Conservation (phyloP, 1,140 invertebrate species). For the Helicorthomorpha holstii region DNA sequence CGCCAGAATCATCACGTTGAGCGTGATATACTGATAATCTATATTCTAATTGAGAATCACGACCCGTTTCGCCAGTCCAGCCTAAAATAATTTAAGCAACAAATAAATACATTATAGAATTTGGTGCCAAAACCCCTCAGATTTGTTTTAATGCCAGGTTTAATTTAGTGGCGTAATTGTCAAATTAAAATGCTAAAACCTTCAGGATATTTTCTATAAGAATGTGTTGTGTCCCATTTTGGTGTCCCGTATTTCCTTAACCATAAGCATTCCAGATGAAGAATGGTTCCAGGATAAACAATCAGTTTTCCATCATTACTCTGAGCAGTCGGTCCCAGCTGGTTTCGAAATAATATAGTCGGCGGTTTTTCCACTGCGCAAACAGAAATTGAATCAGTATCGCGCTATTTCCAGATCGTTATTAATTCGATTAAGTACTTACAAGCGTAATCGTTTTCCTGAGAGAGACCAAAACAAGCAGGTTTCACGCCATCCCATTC, state of each 20-base stretch:
- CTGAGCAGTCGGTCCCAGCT: conserved; percentile 63
- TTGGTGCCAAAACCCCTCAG: neutral
- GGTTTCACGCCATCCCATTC: conserved; percentile 61
- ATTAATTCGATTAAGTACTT: conserved; percentile 20
- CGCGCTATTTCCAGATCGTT: neutral
- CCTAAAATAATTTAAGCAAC: conserved; percentile 16
- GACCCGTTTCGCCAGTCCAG: conserved; percentile 59
- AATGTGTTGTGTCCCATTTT: conserved; percentile 57
- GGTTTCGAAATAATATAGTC: conserved; percentile 62
- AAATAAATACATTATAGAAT: neutral
- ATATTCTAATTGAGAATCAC: conserved; percentile 61
- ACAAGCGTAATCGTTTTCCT: conserved; percentile 69
- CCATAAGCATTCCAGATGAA: conserved; percentile 76
- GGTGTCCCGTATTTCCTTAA: conserved; percentile 63
- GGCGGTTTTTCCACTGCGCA: conserved; percentile 60
- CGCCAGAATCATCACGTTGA: conserved; percentile 55
- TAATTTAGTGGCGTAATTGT: neutral
- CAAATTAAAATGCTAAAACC: conserved; percentile 19
- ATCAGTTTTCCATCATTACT: conserved; percentile 67
- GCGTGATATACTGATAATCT: conserved; percentile 61
- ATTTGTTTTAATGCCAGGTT: neutral
- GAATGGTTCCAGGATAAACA: conserved; percentile 61
- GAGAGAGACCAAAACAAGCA: conserved; percentile 58
- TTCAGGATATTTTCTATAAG: conserved; percentile 48
- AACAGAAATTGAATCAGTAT: too few species aligned